Conservation (phyloP, 2,797 vertebrate species). For the Muraenolepis orangiensis region DNA sequence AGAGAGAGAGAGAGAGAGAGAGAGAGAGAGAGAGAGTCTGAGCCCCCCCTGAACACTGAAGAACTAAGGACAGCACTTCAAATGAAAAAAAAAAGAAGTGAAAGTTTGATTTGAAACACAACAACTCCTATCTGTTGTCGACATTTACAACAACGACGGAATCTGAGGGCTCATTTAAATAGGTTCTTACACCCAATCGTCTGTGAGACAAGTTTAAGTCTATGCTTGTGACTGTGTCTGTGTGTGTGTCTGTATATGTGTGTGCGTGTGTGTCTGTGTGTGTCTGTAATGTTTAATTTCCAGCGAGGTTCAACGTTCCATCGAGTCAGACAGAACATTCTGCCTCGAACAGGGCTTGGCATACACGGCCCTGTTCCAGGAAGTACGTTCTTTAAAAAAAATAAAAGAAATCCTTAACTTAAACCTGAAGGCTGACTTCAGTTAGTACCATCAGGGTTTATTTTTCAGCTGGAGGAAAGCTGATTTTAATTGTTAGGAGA, state of each 20-base stretch:
- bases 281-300: conserved; percentile 35
- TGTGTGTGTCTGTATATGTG: not conserved
- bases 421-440: not conserved
- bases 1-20: too few species aligned
- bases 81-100: not conserved
- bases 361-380: not conserved
- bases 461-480: not conserved
- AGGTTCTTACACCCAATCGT: not conserved
- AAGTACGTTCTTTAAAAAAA: not conserved
- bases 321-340: conserved; percentile 22
- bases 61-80: not conserved
- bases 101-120: not conserved
- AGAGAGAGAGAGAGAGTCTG: too few species aligned
- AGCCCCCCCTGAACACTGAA: too few species aligned
- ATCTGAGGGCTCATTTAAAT: not conserved
- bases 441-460: not conserved
- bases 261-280: not conserved
- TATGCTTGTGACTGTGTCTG: not conserved
- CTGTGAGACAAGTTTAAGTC: too few species aligned
- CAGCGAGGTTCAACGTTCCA: conserved; percentile 30
- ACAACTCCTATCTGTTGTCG: not conserved
- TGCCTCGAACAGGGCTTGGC: conserved; percentile 42
- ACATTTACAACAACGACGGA: not conserved
- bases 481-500: too few species aligned
- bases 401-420: not conserved